These are phyloP conservation scores for Amblyopsis hoosieri DNA, from an alignment of 2,797 vertebrate species.

Conservation along the genomic window DNA sequence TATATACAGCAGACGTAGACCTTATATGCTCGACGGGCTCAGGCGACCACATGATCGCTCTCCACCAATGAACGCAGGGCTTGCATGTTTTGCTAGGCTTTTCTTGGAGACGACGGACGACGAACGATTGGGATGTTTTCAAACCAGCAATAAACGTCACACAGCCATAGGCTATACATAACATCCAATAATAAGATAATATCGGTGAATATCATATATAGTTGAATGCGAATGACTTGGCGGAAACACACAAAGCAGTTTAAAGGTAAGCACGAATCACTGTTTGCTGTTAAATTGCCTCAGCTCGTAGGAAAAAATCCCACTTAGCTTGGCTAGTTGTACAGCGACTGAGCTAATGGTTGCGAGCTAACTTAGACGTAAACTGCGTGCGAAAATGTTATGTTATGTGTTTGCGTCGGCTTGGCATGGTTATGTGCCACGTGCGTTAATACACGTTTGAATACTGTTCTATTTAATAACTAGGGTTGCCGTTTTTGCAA, in stretches of 20 bases:
- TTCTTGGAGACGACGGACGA: constrained; percentile 76
- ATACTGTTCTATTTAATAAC: constrained; percentile 12
- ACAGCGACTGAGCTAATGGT: constrained; percentile 54
- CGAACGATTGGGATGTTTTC: constrained; percentile 83
- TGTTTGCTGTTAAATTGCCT: constrained; percentile 37
- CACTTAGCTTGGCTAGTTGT: constrained; percentile 68
- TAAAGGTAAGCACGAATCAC: constrained; percentile 70
- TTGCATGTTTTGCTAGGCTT: constrained; percentile 78
- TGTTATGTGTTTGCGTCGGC: constrained; percentile 64
- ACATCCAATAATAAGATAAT: constrained; percentile 62
- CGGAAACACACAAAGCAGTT: constrained; percentile 47
- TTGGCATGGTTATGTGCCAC: constrained; percentile 61
- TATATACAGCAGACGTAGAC: constrained; percentile 64
- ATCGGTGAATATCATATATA: constrained; percentile 45
- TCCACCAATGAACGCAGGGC: constrained; percentile 60
- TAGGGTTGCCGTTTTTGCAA: neutral
- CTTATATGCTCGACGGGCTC: constrained; percentile 64
- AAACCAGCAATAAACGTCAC: constrained; percentile 78
- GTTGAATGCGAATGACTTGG: constrained; percentile 53
- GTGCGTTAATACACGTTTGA: constrained; percentile 55
- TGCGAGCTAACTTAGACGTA: constrained; percentile 69
- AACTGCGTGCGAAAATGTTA: constrained; percentile 69
- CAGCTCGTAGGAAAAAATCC: constrained; percentile 40
- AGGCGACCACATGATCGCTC: constrained; percentile 58
- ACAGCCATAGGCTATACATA: constrained; percentile 73